Evolutionary conservation across 2,888 invertebrate genomes (phyloP), one percentile per base, ranked within the genome.

Genomic region (Coremacera marginata): DNA sequence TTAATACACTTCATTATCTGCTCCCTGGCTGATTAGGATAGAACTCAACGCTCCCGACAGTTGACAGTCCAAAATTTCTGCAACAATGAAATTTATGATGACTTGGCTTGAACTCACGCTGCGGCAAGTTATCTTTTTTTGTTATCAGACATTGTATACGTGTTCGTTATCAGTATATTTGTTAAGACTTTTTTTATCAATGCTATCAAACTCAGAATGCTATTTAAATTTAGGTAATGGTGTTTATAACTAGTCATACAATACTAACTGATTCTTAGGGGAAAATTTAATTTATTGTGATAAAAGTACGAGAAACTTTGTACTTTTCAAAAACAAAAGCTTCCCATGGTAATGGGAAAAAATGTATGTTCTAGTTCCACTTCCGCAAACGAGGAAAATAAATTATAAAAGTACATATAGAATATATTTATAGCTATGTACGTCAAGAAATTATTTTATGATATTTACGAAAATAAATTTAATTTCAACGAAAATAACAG

Each of bases 401-500:
- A 44, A 44, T 44, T 44, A 11, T 44, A 44, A 11, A 37, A 5
- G 37, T 37, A 14, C 44, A 44, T 44, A 14, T 11, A 44, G 44
- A 44, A 44, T 31, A 14, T 44, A 44, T 44, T 44, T 44, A 44
- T 14, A 44, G 44, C 44, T 44, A 44, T 11, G 14, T 14, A 44
- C 44, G 14, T 14, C 7, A 44, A 44, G 44, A 44, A 44, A 44
- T 44, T 44, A 7, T 44, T 44, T 44, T 44, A 44, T 44, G 44
- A 44, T 44, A 44, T 44, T 44, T 44, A 1, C 44, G 7, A 44
- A 44, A 11, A 44, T 11, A 11, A 44, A 44, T 7, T 44, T 11
- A 49, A 68, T 68, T 68, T 68, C 68, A 68, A 68, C 51, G 51
- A 68, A 68, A 68, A 68, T 51, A 16, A 68, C 3, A 68, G 44